These are phyloP conservation scores for Indicator maculatus DNA, from an alignment of 2,113 vertebrate species.

Conservation along the genomic window DNA sequence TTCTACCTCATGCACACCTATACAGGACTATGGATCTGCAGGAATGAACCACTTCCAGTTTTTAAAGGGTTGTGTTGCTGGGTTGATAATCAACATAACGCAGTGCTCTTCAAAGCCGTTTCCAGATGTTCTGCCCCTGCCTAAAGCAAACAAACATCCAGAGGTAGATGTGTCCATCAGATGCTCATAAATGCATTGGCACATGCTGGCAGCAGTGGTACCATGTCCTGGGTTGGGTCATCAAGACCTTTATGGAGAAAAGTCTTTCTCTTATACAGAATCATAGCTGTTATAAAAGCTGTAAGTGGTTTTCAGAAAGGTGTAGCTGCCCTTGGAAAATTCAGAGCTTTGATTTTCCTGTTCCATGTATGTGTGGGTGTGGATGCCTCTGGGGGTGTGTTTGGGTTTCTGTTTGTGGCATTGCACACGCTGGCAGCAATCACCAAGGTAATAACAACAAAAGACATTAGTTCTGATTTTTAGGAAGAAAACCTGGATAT, in stretches of 20 bases:
- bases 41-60: background rate
- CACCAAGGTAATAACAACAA: background rate
- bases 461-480: background rate
- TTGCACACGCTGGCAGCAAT: background rate
- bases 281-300: background rate
- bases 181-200: too few species aligned
- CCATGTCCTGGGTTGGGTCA: background rate
- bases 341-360: background rate
- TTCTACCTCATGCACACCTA: background rate
- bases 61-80: background rate
- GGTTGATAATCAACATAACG: background rate
- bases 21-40: background rate
- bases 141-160: background rate
- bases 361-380: background rate
- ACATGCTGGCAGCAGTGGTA: rapidly evolving
- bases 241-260: background rate
- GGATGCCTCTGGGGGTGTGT: rapidly evolving
- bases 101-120: background rate
- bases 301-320: background rate
- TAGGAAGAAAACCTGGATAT: background rate
- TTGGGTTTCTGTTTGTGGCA: background rate
- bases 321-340: background rate
- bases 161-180: background rate
- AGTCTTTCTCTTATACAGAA: background rate
- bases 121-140: background rate